Base-by-base conservation (phyloP, 2,797 vertebrate species). In the Percopsis omiscomaycus region DNA sequence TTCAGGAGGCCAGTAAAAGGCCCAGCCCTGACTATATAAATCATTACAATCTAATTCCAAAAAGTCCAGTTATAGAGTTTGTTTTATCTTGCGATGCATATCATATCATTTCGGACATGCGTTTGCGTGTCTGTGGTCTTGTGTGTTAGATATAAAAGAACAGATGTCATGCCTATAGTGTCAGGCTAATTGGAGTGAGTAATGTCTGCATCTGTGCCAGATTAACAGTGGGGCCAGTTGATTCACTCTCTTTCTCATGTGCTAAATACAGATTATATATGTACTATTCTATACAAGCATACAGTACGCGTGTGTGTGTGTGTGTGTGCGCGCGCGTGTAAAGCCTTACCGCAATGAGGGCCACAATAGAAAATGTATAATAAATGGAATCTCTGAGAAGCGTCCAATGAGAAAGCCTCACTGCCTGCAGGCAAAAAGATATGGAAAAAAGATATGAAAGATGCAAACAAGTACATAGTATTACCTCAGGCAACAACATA, bases 341-440 rank as follows among this genome's bases (percentile, higher is more conserved):
- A 71, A 16, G 44, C 78, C 89, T 93, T 82, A 98, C 96, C 92
- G 83, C 92, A 3, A 98, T 98, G 66, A 98, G 95, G 0, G 95
- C 95, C 0, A 90, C 84, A 65, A 98, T 92, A 2, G 96, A 94
- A 64, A 97, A 89, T 0, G 93, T 98, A 84, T 98, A 98, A 83
- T 94, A 98, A 53, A 89, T 86, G 0, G 96, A 96, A 80, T 98
- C 96, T 69, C 96, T 91, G 77, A 98, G 83, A 28, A 98, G 92
- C 61, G 94, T 94, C 96, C 96, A 98, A 0, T 94, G 93, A 0
- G 96, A 96, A 49, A 98, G 92, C 3, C 92, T 93, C 82, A 98
- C 95, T 0, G 97, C 94, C 96, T 98, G 78, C 4, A 42, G 80
- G 52, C 62, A 73, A 56, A 69, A 15, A 77, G 10, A 15, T 37